Evolutionary conservation across 2,888 invertebrate genomes (phyloP), one percentile per base, ranked within the genome.

Genomic region (Eupithecia subumbrata): DNA sequence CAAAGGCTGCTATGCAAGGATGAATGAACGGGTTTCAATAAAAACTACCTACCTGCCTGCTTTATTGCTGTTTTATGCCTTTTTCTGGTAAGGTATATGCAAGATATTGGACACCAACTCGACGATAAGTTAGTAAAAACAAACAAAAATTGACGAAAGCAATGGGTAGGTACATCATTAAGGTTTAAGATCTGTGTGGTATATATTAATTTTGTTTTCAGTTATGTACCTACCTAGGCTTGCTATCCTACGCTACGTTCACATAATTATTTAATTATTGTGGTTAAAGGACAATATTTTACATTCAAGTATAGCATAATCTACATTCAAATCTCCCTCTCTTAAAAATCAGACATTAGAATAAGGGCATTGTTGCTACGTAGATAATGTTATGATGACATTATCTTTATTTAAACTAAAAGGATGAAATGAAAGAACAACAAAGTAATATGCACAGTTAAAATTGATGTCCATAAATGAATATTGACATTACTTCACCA

Each of bases 401-500:
- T 0, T 22, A n/a, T 2, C 22, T 22, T 22, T 5, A 56, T 14
- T 60, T 25, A 14, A 11, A 60, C 25, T 14, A 11, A 56, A 12
- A 11, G 22, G 22, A 56, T 22, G 22, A 12, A 25, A 56, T 60
- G 25, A 14, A 25, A 14, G 22, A 60, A 25, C 60, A 60, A 60
- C 5, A 25, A 25, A 25, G 25, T 60, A 25, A 14, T 5, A 60
- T 5, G 12, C 18, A 14, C 22, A 68, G 16, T 68, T 68, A 67
- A 48, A 37, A 69, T 34, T 34, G 45, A 71, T 16, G 67, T 56
- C 72, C 48, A 30, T 64, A 60, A 71, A 64, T 68, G 43, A n/a
- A 64, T 22, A 73, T 73, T 76, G 74, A 79, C 78, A 76, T 77
- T 78, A 78, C 68, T 63, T 69, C 60, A 73, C 66, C 75, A 69